Evolutionary conservation across 1,140 invertebrate genomes (phyloP).

Genomic region (Chymomyza costata): DNA sequence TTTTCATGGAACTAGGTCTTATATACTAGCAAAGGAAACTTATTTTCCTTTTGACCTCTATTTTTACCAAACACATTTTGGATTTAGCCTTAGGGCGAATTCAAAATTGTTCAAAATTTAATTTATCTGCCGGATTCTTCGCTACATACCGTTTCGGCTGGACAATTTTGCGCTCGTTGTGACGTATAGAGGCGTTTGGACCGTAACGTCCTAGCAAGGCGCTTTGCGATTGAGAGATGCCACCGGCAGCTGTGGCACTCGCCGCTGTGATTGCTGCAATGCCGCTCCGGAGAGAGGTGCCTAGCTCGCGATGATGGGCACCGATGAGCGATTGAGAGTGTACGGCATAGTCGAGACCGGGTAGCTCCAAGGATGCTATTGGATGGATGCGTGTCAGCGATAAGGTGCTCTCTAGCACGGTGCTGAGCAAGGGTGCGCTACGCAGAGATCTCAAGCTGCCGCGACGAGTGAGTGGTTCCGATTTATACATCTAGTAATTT

Average conservation of each 20-base stretch:
- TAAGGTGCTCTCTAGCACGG: conserved; percentile 70
- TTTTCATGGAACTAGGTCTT: no score
- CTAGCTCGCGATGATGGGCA: conserved; percentile 59
- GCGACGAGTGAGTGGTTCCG: conserved; percentile 66
- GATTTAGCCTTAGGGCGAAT: no score
- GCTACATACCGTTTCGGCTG: conserved; percentile 74
- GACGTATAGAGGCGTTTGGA: conserved; percentile 60
- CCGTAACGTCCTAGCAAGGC: conserved; percentile 58
- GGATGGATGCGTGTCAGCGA: conserved; percentile 74
- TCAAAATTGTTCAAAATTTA: no score
- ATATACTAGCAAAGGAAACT: no score
- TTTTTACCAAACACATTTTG: no score
- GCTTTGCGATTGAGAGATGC: conserved; percentile 56
- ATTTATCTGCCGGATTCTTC: no score
- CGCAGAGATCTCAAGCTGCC: conserved; percentile 75
- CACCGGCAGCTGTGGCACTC: conserved; percentile 51
- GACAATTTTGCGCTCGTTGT: conserved; percentile 62
- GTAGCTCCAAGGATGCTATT: conserved; percentile 72
- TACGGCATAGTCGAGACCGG: conserved; percentile 69
- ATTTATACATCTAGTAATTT: conserved; percentile 67
- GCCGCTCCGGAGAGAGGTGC: conserved; percentile 65
- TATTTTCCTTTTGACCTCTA: no score
- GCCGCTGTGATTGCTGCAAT: conserved; percentile 61
- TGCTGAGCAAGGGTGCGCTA: conserved; percentile 70
- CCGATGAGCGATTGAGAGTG: conserved; percentile 64